Conservation (phyloP, 2,888 invertebrate species). For the Chalcosyrphus nemorum region DNA sequence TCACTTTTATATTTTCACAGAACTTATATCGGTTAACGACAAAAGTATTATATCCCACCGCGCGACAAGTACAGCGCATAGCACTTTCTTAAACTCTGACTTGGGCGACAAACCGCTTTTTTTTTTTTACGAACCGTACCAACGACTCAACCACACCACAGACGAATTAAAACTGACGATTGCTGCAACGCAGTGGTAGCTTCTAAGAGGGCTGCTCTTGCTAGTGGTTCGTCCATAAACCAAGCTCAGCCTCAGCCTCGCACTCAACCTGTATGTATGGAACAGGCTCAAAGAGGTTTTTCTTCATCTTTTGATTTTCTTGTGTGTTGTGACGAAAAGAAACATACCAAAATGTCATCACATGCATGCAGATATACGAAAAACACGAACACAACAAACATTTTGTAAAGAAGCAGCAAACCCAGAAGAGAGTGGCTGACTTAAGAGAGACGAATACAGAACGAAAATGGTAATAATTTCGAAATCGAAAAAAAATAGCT, state of each 20-base stretch:
- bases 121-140: constrained; percentile 7
- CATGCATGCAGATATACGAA: constrained; percentile 50
- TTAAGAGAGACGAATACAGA: constrained; percentile 43
- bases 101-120: constrained; percentile 35
- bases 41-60: not conserved
- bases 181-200: constrained; percentile 57
- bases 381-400: constrained; percentile 56
- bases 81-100: constrained; percentile 3
- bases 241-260: constrained; percentile 61
- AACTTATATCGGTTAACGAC: no score
- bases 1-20: not conserved
- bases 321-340: constrained; percentile 48
- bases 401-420: not conserved
- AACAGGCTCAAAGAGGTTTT: constrained; percentile 65
- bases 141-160: constrained; percentile 55
- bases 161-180: constrained; percentile 67
- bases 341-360: constrained; percentile 54
- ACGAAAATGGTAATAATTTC: constrained; percentile 11
- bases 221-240: constrained; percentile 40
- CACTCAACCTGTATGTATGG: constrained; percentile 35
- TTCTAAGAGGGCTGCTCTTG: constrained; percentile 52
- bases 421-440: constrained; percentile 43
- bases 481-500: constrained; percentile 58
- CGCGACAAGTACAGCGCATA: not conserved
- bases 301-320: constrained; percentile 52